Evolutionary conservation across 2,797 vertebrate species (phyloP).

Genomic region (Apogon talboti): DNA sequence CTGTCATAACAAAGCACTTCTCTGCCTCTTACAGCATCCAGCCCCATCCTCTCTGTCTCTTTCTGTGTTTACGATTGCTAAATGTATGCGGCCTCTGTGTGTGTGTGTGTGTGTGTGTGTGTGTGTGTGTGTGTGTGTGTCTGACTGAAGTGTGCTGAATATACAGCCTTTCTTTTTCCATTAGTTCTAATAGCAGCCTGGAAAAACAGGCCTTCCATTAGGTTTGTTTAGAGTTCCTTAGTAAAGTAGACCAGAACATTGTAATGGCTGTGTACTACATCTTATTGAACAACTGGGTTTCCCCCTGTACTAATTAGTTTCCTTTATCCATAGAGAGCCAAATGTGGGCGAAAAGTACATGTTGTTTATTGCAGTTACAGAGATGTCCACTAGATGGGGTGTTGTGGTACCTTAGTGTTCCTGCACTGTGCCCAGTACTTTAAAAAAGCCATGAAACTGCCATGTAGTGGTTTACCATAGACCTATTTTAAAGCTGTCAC

Average conservation of each 20-base stretch:
- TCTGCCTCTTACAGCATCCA: slow-evolving; percentile 21
- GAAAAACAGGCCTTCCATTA: slow-evolving; percentile 40
- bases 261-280: slow-evolving; percentile 26
- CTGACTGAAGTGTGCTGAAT: slow-evolving; percentile 38
- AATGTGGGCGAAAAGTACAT: neutral
- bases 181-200: slow-evolving; percentile 57
- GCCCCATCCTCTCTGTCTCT: neutral
- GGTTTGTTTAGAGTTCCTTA: slow-evolving; percentile 27
- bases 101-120: no score
- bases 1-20: slow-evolving; percentile 34
- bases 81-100: slow-evolving; percentile 1
- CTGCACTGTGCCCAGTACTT: neutral
- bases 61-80: neutral
- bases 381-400: slow-evolving; percentile 68
- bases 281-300: slow-evolving; percentile 40
- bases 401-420: slow-evolving; percentile 21
- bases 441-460: neutral
- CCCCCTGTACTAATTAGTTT: slow-evolving; percentile 37
- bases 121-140: no score
- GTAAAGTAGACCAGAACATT: slow-evolving; percentile 23
- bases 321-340: slow-evolving; percentile 7
- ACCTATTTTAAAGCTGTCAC: slow-evolving; percentile 1
- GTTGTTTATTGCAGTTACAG: slow-evolving; percentile 35
- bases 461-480: neutral
- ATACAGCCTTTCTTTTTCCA: slow-evolving; percentile 48